Base-by-base conservation (phyloP, 2,888 invertebrate genomes). In the Conistra vaccinii region DNA sequence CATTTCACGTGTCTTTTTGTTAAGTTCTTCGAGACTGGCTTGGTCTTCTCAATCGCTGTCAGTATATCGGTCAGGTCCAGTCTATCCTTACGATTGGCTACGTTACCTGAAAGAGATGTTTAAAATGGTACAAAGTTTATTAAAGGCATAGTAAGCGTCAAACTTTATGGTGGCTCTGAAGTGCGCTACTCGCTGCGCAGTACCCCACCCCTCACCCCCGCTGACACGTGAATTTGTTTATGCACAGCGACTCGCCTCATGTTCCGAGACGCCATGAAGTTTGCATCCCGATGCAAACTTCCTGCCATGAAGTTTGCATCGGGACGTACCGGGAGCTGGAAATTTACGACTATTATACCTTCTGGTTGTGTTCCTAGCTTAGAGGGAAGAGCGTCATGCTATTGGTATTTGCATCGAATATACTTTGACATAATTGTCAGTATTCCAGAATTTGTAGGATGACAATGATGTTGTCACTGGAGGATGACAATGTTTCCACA, bases 1-100 rank as follows among this genome's bases (percentile, higher is more conserved):
- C 98, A 98, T 14, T 97, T 95, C 51, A 94, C 90, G 89, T 98
- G 98, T 88, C 95, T 97, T 70, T 95, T 94, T 45, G 97, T 95
- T 63, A 97, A 88, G 71, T 96, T 94, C 80, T 96, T 97, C 7
- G 97, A 97, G 9, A 97, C 97, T 0, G 97, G 97, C 87, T 97
- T 97, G 3, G 97, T 97, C 89, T 95, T 97, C 84, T 94, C 92
- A 74, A 97, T 95, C 1, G 97, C 97, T 20, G 94, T 91, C 65
- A 94, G 69, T 5, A 97, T 93, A 83, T 97, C 96, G 0, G 93
- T 89, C 39, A 95, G 84, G 32, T 93, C 93, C 55, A 97, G 85
- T 78, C 91, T 88, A 78, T 95, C 95, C 72, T 92, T 94, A 10
- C 95, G 95, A 39, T 93, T 93, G 0, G 94, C 87, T 23, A 85